Conservation (phyloP, 1,140 invertebrate species). For the Drosophila santomea region DNA sequence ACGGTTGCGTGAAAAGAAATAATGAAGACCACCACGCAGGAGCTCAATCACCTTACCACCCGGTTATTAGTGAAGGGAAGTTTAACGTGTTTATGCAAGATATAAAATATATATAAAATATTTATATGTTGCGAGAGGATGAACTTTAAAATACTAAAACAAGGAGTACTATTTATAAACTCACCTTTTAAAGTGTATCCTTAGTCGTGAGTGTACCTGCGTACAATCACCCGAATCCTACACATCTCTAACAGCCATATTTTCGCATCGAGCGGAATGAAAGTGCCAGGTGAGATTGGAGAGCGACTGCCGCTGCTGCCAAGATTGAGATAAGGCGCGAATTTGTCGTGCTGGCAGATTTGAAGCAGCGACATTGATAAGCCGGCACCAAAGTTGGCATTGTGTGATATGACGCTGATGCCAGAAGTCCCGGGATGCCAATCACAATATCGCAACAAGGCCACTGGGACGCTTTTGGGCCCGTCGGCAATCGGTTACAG, state of each 20-base stretch:
- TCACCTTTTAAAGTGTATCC: background rate
- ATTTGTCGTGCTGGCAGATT: constrained; percentile 68
- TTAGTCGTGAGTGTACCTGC: background rate
- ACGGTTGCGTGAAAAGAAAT: constrained; percentile 65
- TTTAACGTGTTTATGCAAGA: too few species aligned
- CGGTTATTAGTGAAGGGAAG: background rate
- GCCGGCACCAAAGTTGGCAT: constrained; percentile 29
- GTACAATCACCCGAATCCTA: background rate
- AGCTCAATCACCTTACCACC: constrained; percentile 9
- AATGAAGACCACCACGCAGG: constrained; percentile 47
- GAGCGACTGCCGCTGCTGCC: constrained; percentile 38
- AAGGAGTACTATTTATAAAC: too few species aligned
- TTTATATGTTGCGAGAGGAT: too few species aligned
- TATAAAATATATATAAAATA: too few species aligned
- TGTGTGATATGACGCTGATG: constrained; percentile 54
- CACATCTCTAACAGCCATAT: constrained; percentile 7
- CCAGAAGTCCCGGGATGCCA: constrained; percentile 35
- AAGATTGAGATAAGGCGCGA: constrained; percentile 65
- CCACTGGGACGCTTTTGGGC: constrained; percentile 42
- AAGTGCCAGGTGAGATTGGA: constrained; percentile 42
- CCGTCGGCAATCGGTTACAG: constrained; percentile 24
- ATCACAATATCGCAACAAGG: constrained; percentile 56
- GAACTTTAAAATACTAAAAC: too few species aligned
- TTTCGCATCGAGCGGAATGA: background rate
- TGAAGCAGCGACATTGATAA: constrained; percentile 54